Evolutionary conservation across 2,888 invertebrate genomes (phyloP).

Genomic region (Tromatobia lineatoria): DNA sequence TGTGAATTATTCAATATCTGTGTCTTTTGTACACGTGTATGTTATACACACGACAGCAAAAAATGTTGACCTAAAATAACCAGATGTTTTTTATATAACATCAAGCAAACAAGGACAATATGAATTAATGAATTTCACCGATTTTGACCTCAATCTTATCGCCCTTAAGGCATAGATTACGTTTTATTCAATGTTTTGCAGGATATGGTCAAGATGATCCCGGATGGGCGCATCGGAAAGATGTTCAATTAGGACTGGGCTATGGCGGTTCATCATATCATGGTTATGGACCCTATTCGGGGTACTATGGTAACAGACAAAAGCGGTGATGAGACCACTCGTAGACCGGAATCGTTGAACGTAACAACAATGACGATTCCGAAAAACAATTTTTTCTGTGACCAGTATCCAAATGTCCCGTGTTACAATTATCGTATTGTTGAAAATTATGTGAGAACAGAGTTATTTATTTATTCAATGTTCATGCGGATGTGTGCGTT

Average conservation of each 20-base stretch:
- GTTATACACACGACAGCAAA: no score
- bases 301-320: conserved; percentile 70
- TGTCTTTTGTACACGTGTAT: no score
- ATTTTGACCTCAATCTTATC: no score
- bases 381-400: neutral
- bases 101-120: no score
- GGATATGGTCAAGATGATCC: conserved; percentile 82
- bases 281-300: conserved; percentile 69
- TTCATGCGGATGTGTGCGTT: conserved; percentile 12
- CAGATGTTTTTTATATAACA: no score
- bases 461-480: conserved; percentile 39
- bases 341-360: neutral
- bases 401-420: conserved; percentile 16
- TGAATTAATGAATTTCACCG: no score
- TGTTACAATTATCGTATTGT: conserved; percentile 7
- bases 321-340: conserved; percentile 61
- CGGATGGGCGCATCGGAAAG: conserved; percentile 82
- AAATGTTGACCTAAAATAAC: no score
- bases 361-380: conserved; percentile 12
- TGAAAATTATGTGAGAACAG: conserved; percentile 43
- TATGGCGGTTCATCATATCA: conserved; percentile 69
- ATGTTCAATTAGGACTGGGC: conserved; percentile 71
- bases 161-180: neutral
- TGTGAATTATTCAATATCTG: no score
- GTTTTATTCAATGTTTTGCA: conserved; percentile 57